These are phyloP conservation scores for Nysson spinosus DNA, from an alignment of 2,888 invertebrate species.

Conservation along the genomic window DNA sequence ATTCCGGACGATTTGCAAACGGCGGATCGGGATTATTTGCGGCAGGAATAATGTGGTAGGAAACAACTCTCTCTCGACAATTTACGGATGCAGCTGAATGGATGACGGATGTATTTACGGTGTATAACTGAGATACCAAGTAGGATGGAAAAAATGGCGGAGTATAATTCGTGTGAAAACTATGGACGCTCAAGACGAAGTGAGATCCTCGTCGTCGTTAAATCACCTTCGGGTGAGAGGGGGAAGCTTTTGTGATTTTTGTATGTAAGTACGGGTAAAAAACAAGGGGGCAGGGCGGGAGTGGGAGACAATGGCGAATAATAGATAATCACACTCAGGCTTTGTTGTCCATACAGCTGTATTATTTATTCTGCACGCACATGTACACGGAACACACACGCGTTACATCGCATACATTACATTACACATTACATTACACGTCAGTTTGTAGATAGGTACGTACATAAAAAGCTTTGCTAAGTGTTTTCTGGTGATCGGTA, in stretches of 20 bases:
- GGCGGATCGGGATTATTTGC: too few species aligned
- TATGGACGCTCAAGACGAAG: too few species aligned
- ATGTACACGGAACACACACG: constrained; percentile 17
- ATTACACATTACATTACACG: constrained; percentile 52
- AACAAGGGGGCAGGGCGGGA: too few species aligned
- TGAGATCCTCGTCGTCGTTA: too few species aligned
- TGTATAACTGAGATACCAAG: too few species aligned
- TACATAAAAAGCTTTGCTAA: constrained; percentile 76
- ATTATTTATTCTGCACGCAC: constrained; percentile 45
- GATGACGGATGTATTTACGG: too few species aligned
- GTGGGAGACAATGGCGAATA: constrained; percentile 20
- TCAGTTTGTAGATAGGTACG: constrained; percentile 75
- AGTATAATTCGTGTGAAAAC: too few species aligned
- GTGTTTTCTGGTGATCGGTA: constrained; percentile 77
- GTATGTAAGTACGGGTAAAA: constrained; percentile 46
- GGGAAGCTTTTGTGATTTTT: constrained; percentile 54
- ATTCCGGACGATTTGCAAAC: too few species aligned
- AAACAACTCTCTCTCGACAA: constrained; percentile 18
- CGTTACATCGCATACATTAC: constrained; percentile 23
- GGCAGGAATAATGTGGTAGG: constrained; percentile 15
- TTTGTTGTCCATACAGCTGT: constrained; percentile 55
- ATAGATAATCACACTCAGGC: constrained; percentile 4
- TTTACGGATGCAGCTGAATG: constrained; percentile 51
- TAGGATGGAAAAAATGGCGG: too few species aligned
- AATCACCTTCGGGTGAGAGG: too few species aligned